Conservation (phyloP, 1,140 invertebrate genomes). For the Euura saliciscinereae region DNA sequence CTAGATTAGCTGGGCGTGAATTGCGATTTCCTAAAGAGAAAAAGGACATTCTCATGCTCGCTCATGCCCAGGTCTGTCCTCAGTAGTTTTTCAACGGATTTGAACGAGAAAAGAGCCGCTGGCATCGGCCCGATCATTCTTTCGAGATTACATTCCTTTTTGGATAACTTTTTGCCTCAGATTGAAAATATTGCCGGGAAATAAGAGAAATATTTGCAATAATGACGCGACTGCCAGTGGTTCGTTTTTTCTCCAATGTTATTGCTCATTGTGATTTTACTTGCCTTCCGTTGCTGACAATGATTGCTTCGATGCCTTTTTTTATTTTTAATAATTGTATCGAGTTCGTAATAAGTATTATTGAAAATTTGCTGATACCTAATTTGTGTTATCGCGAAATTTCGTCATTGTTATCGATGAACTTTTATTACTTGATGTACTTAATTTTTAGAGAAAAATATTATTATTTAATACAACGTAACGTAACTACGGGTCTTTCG, state of each 20-base stretch:
- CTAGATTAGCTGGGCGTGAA: constrained; percentile 86
- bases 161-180: background rate
- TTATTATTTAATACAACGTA: background rate
- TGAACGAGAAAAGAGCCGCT: background rate
- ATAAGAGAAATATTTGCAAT: no score
- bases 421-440: background rate
- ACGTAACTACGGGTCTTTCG: background rate
- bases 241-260: background rate
- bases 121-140: background rate
- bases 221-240: background rate
- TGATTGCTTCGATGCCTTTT: no score
- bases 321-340: no score
- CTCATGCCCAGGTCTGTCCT: constrained; percentile 74
- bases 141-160: no score
- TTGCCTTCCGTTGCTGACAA: background rate
- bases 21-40: constrained; percentile 95
- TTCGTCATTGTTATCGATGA: no score
- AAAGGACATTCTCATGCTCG: constrained; percentile 90
- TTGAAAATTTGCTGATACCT: no score
- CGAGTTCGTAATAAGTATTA: no score
- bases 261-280: background rate
- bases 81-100: constrained; percentile 35
- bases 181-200: background rate
- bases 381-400: no score
- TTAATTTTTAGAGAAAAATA: background rate